phyloP scores from a whole-genome alignment of 2,797 vertebrate genomes.

The Basileuterus tristriatus region DNA sequence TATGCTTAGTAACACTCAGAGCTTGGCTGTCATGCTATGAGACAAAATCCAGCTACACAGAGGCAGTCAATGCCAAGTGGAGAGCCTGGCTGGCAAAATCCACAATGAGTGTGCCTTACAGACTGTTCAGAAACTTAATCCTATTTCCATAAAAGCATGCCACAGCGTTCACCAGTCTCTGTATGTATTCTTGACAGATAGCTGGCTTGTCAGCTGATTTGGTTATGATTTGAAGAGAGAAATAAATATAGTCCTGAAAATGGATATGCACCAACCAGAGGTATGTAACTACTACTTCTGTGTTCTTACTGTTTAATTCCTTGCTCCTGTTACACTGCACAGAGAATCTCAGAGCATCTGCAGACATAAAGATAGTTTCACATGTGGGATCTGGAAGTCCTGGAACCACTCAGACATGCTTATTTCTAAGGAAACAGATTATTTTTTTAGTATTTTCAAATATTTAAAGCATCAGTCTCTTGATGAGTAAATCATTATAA shows the following conservation, averaged over 20 bases:
- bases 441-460: background rate
- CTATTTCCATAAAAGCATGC: background rate
- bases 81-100: background rate
- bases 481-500: background rate
- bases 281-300: background rate
- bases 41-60: background rate
- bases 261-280: background rate
- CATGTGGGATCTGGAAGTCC: background rate
- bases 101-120: background rate
- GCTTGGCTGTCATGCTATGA: background rate
- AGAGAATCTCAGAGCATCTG: background rate
- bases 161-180: background rate
- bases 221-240: background rate
- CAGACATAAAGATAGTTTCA: background rate
- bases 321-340: background rate
- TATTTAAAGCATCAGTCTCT: background rate
- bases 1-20: background rate
- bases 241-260: background rate
- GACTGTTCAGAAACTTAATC: background rate
- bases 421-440: background rate
- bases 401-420: background rate
- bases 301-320: background rate
- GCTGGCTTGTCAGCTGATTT: background rate
- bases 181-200: background rate
- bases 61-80: background rate